These are phyloP conservation scores for Urophycis tenuis DNA, from an alignment of 2,797 vertebrate genomes.

Conservation along the genomic window DNA sequence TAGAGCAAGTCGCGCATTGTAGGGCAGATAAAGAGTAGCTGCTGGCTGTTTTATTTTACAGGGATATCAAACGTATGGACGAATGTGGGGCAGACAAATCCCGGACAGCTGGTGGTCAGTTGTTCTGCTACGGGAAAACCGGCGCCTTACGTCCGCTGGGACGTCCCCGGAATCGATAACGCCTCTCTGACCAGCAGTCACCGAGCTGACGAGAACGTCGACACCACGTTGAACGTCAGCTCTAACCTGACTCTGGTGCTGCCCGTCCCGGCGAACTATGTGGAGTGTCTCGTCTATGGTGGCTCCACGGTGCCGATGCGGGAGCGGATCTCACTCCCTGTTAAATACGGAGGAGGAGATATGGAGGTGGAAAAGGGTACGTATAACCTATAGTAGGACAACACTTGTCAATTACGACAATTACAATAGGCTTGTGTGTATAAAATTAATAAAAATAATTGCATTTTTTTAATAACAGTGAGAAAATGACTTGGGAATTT, in stretches of 20 bases:
- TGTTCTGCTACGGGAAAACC: constrained; percentile 70
- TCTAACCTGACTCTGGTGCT: neutral
- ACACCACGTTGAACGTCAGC: neutral
- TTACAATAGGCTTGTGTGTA: too few relatives aligned
- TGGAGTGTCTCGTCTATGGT: neutral
- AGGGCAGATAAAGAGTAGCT: neutral
- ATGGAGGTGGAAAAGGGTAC: neutral
- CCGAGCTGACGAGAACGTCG: neutral
- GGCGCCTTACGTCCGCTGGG: constrained; percentile 56
- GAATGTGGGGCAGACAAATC: neutral
- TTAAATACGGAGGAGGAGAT: neutral
- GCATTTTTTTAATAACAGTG: too few relatives aligned
- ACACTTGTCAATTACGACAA: neutral
- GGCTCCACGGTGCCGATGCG: neutral
- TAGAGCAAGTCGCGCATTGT: neutral
- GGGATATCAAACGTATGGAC: constrained; percentile 56
- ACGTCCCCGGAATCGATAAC: neutral
- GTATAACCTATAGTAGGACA: neutral
- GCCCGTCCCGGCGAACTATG: neutral
- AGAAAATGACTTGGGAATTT: neutral
- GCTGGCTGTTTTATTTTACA: constrained; percentile 22
- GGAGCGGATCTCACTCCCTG: neutral
- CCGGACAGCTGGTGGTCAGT: constrained; percentile 30
- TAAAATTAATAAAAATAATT: too few relatives aligned
- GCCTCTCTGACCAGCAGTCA: neutral